Evolutionary conservation across 2,113 vertebrate genomes (phyloP).

Genomic region (Ibidorhyncha struthersii): DNA sequence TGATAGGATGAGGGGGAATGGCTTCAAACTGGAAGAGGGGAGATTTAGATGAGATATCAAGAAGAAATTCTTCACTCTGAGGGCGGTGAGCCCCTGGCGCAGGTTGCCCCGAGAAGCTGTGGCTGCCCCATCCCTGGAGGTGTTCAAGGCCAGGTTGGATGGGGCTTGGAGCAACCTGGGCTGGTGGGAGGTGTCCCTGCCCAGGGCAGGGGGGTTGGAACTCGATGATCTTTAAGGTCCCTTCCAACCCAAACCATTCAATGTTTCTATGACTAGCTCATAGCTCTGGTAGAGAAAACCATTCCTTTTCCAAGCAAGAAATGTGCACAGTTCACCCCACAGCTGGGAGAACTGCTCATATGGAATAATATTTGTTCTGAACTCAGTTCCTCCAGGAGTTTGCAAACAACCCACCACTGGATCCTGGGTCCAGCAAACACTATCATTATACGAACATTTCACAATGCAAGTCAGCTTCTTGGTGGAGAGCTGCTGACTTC

Average conservation of each 20-base stretch:
- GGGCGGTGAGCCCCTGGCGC: background rate
- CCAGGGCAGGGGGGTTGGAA: background rate
- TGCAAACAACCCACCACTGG: background rate
- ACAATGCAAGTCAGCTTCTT: background rate
- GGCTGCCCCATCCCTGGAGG: background rate
- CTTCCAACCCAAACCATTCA: background rate
- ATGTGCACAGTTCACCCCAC: background rate
- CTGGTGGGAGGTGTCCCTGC: background rate
- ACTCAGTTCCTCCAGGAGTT: background rate
- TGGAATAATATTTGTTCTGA: conserved; percentile 19
- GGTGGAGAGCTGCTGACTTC: background rate
- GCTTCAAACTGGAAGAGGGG: background rate
- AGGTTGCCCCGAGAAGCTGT: background rate
- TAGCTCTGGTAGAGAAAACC: background rate
- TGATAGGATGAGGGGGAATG: background rate
- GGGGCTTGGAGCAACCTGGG: background rate
- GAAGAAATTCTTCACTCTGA: background rate
- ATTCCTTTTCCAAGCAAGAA: background rate
- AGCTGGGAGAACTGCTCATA: background rate
- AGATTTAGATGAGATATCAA: background rate
- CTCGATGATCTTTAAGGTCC: background rate
- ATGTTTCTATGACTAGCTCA: background rate
- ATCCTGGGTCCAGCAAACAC: background rate
- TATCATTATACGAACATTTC: background rate
- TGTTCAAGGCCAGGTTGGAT: background rate